phyloP scores from a whole-genome alignment of 2,113 vertebrate genomes.

The Dinomys branickii region DNA sequence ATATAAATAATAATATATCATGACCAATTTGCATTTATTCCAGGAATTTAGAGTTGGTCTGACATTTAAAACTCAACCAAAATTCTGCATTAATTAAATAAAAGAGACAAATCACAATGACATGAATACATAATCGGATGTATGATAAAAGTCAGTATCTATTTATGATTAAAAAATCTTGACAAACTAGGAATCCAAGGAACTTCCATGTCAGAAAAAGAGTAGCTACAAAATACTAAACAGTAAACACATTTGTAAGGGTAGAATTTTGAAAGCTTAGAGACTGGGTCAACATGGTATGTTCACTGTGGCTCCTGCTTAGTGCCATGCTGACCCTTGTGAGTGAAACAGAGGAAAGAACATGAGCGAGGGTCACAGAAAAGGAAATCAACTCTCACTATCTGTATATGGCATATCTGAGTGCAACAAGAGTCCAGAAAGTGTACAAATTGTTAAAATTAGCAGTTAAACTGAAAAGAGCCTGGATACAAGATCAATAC shows the following conservation, averaged over 20 bases:
- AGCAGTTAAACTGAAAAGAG: neutral
- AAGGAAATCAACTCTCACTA: neutral
- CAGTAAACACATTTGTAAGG: neutral
- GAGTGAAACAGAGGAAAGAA: neutral
- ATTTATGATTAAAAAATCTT: neutral
- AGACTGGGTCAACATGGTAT: neutral
- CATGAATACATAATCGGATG: neutral
- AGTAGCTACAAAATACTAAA: neutral
- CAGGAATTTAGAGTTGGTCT: constrained; percentile 58
- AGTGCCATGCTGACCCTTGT: neutral
- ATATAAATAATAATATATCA: constrained; percentile 15
- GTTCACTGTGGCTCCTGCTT: neutral
- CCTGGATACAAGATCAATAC: neutral
- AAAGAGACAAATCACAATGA: neutral
- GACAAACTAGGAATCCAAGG: neutral
- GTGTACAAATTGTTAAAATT: neutral
- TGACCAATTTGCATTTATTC: constrained; percentile 23
- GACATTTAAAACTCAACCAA: neutral
- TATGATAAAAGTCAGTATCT: neutral
- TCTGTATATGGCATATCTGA: neutral
- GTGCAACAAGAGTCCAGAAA: neutral
- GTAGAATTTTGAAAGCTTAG: neutral
- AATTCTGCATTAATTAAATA: neutral
- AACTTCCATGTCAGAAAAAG: neutral
- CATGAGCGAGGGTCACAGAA: neutral